phyloP scores from a whole-genome alignment of 2,888 invertebrate genomes.

The Spisula solida region DNA sequence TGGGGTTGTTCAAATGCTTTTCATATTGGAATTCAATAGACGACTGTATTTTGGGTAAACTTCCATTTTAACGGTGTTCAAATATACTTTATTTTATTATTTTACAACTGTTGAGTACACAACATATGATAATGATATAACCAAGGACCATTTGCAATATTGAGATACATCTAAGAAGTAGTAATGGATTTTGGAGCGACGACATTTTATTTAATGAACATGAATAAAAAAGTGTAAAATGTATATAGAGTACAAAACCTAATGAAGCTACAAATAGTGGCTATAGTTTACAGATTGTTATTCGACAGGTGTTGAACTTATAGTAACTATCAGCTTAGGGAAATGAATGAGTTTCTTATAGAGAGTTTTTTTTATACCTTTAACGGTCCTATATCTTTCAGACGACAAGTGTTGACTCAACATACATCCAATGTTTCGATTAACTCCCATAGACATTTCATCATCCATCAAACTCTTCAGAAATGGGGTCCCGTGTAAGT shows the following conservation, averaged over 20 bases:
- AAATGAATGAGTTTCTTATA: too few species aligned
- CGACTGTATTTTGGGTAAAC: neutral
- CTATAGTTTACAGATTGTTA: too few species aligned
- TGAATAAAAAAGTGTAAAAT: neutral
- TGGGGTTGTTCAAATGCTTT: neutral
- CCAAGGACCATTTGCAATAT: neutral
- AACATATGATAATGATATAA: neutral
- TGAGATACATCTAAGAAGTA: neutral
- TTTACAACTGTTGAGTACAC: neutral
- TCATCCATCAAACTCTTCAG: too few species aligned
- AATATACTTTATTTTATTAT: neutral
- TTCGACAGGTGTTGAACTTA: too few species aligned
- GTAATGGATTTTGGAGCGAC: neutral
- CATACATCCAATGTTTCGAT: too few species aligned
- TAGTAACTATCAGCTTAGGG: too few species aligned
- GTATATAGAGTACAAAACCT: neutral
- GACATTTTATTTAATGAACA: neutral
- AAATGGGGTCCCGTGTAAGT: too few species aligned
- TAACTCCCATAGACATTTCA: too few species aligned
- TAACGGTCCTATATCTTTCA: too few species aligned
- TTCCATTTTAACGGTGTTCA: neutral
- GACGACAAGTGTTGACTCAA: too few species aligned
- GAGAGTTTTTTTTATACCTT: too few species aligned
- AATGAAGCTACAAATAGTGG: too few species aligned
- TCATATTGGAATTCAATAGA: neutral